These are phyloP conservation scores for Lycocorax pyrrhopterus DNA, from an alignment of 2,113 vertebrate genomes.

Conservation along the genomic window DNA sequence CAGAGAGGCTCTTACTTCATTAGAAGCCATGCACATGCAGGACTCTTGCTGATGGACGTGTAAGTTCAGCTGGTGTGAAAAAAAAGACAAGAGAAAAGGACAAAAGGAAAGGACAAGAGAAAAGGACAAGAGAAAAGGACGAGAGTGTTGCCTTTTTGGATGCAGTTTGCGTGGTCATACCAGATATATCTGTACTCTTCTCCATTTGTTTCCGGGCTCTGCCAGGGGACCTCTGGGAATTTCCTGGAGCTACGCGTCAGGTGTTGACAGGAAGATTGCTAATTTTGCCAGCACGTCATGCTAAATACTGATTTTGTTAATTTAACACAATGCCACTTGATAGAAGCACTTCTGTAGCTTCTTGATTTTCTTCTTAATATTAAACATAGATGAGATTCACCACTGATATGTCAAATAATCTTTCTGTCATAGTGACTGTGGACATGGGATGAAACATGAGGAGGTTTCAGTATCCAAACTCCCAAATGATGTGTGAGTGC, in stretches of 20 bases:
- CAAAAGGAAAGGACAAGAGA: background rate
- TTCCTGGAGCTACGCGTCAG: background rate
- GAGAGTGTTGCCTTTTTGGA: background rate
- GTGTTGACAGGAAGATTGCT: background rate
- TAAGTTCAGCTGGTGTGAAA: background rate
- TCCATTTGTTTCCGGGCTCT: background rate
- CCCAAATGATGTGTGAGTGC: background rate
- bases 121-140: background rate
- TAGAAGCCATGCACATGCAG: background rate
- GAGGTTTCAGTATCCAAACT: background rate
- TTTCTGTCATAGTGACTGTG: background rate
- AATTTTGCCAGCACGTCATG: background rate
- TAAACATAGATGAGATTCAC: background rate
- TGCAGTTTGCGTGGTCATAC: background rate
- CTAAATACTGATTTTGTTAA: background rate
- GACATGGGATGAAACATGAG: background rate
- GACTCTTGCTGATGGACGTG: background rate
- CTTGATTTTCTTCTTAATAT: background rate
- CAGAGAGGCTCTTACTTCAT: background rate
- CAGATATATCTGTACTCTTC: background rate
- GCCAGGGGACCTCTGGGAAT: background rate
- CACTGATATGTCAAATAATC: background rate
- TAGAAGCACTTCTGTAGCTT: background rate
- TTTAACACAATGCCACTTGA: background rate
- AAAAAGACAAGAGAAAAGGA: background rate